phyloP scores from a whole-genome alignment of 2,113 vertebrate species.

The Microcebus lehilahytsara region DNA sequence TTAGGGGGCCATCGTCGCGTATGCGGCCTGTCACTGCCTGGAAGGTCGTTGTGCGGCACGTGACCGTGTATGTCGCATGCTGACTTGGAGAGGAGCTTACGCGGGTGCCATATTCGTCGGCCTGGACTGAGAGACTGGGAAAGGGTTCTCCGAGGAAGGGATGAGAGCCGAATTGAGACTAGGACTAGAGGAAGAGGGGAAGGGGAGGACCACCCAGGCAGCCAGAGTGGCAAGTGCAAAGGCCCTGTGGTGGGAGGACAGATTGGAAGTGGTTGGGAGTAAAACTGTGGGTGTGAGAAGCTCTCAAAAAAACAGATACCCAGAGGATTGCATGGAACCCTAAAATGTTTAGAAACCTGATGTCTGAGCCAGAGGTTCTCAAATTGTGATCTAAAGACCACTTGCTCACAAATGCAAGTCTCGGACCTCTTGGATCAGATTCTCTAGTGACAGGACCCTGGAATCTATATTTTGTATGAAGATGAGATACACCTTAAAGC shows the following conservation, averaged over 20 bases:
- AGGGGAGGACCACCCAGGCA: background rate
- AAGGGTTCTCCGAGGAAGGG: background rate
- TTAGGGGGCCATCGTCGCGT: too few species aligned
- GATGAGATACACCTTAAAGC: background rate
- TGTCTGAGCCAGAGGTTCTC: background rate
- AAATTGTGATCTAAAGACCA: background rate
- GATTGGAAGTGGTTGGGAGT: background rate
- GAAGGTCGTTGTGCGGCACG: too few species aligned
- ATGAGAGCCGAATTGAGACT: background rate
- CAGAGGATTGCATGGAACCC: background rate
- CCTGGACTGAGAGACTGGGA: background rate
- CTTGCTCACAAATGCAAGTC: background rate
- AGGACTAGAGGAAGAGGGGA: background rate
- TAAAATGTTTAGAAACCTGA: background rate
- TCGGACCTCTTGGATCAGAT: background rate
- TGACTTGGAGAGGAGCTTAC: background rate
- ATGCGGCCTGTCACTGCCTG: too few species aligned
- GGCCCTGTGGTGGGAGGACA: background rate
- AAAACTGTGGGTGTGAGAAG: too few species aligned
- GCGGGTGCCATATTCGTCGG: too few species aligned
- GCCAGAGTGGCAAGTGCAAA: background rate
- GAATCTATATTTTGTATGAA: background rate
- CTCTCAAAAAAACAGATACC: background rate
- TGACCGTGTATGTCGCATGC: too few species aligned
- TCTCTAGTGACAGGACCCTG: too few species aligned